A percentile compares a stretch with the other conserved stretches of the same genome.
Evolutionary conservation across 2,113 vertebrate species (phyloP).

Genomic region (Aptenodytes forsteri): DNA sequence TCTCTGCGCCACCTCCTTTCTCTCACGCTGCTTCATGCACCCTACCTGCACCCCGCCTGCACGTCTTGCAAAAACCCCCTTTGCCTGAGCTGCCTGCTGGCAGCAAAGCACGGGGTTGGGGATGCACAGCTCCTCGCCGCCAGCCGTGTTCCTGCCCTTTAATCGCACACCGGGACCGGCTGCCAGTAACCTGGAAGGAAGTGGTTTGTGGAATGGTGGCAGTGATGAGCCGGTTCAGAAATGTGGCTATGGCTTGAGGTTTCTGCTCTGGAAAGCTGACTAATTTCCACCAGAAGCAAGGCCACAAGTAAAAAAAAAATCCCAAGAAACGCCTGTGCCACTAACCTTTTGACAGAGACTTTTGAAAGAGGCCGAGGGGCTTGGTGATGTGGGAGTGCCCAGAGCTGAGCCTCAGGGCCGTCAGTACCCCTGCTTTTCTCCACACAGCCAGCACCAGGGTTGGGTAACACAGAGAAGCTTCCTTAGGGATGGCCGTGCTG

Average conservation of each 20-base stretch:
- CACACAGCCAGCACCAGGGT: rapidly evolving
- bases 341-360: neutral
- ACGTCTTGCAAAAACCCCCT: neutral
- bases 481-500: neutral
- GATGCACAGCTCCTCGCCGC: neutral
- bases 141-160: neutral
- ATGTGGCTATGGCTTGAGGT: constrained; percentile 65
- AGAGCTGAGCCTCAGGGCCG: neutral
- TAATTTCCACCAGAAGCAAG: constrained; percentile 32
- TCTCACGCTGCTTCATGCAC: neutral
- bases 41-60: neutral
- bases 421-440: neutral
- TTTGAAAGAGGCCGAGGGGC: rapidly evolving
- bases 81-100: too few species aligned
- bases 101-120: neutral
- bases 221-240: neutral
- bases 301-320: neutral
- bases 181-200: constrained; percentile 68
- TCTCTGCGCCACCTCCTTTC: neutral
- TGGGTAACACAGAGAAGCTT: too few species aligned
- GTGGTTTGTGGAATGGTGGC: constrained; percentile 65
- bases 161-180: rapidly evolving
- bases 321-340: neutral
- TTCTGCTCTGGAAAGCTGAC: constrained; percentile 64
- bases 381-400: rapidly evolving